Conservation (phyloP, 2,797 vertebrate genomes). For the Hafferia zeledoni region DNA sequence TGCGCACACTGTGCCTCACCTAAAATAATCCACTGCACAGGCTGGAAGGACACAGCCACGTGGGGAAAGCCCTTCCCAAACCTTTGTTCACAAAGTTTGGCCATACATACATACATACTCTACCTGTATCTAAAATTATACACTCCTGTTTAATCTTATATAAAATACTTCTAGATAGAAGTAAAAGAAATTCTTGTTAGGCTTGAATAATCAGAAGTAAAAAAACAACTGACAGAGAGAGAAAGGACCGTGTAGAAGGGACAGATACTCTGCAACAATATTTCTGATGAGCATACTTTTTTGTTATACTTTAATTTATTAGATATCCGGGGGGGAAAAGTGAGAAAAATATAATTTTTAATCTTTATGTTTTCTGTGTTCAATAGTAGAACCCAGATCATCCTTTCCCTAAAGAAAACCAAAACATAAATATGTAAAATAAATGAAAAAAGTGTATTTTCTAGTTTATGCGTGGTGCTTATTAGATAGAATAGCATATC, state of each 20-base stretch:
- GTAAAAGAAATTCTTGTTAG: background rate
- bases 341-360: background rate
- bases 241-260: background rate
- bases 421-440: background rate
- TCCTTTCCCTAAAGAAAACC: background rate
- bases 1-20: no score
- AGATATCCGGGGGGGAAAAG: accelerated
- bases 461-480: background rate
- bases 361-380: background rate
- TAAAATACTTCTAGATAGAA: background rate
- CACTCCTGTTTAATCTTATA: background rate
- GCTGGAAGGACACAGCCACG: no score
- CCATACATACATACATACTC: no score
- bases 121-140: background rate
- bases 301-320: background rate
- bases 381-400: background rate
- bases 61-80: no score
- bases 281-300: background rate
- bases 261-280: background rate
- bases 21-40: no score
- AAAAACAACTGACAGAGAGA: background rate
- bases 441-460: background rate
- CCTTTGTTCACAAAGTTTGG: no score
- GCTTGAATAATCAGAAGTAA: background rate
- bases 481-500: background rate